Base-by-base conservation (phyloP, 1,140 invertebrate species). In the Drosophila biarmipes region DNA sequence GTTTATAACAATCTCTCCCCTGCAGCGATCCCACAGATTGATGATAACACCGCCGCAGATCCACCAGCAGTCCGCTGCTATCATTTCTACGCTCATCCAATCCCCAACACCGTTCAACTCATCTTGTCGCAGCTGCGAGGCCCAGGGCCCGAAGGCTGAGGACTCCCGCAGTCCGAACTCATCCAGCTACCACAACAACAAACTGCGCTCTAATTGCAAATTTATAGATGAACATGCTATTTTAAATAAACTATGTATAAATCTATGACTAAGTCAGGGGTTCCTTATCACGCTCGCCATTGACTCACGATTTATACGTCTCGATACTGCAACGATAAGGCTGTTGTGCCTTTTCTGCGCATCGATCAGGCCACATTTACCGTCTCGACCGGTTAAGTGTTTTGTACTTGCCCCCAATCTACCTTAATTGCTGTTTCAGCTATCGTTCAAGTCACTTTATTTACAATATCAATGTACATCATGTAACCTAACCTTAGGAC, bases 21-120 rank as follows among this genome's bases (percentile, higher is more conserved):
- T 72, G 24, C 53, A 91, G 91, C 8, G 91, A 92, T 91, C 89
- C 91, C 34, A 91, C 82, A 76, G 91, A 92, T 92, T 92, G 85
- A 92, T 90, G 53, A 74, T 69, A 48, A 56, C 73, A 77, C 48
- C 34, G 17, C 34, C 19, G 52, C 62, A 63, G 56, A 42, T 51
- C 46, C 53, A 78, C 61, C 66, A 77, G 37, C 53, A 49, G 46
- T 42, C 46, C n/a, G 45, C 57, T 63, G 73, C 53, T 56, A 48
- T 37, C 53, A 74, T 57, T 56, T 57, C 35, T 49, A 67, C 55
- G 54, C 54, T 58, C 75, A 78, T 78, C 38, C 46, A 78, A 59
- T 48, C 42, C 69, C 52, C 37, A 34, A 66, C 14, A 56, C 48
- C 40, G 45, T 54, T 42, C 35, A 19, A 17, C 27, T 59, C 24